Conservation (phyloP, 2,113 vertebrate species). For the Isichthys henryi region DNA sequence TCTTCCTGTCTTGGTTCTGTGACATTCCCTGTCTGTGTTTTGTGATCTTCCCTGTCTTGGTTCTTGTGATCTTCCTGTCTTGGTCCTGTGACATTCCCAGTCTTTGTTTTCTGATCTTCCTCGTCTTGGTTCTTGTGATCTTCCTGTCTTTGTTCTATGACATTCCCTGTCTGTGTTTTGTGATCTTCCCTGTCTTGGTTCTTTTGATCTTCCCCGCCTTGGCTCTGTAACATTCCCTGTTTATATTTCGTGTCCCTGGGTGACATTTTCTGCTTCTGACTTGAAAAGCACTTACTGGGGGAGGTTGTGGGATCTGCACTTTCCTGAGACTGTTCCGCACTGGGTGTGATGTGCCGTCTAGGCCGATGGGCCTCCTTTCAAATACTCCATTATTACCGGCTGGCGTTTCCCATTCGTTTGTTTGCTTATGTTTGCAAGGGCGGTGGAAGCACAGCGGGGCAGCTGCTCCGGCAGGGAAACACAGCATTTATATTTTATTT, state of each 20-base stretch:
- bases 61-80: too few species aligned
- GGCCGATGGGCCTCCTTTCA: not conserved
- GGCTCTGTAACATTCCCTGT: not conserved
- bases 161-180: not conserved
- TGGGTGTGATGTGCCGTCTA: not conserved
- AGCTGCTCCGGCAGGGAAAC: not conserved
- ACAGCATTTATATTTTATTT: conserved; percentile 18
- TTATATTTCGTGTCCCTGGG: not conserved
- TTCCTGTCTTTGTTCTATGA: too few species aligned
- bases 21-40: too few species aligned
- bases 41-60: too few species aligned
- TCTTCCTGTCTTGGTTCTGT: too few species aligned
- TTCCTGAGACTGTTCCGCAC: not conserved
- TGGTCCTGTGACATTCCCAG: too few species aligned
- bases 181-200: not conserved
- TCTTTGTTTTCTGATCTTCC: not conserved
- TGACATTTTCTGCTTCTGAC: not conserved
- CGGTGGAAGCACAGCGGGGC: not conserved
- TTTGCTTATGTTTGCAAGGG: not conserved
- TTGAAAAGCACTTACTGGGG: not conserved
- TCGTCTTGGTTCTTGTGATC: too few species aligned
- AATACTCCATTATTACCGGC: not conserved
- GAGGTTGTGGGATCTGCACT: not conserved
- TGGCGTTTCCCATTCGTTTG: not conserved
- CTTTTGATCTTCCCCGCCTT: not conserved